Conservation (phyloP, 1,140 invertebrate genomes). For the Eurosta solidaginis region DNA sequence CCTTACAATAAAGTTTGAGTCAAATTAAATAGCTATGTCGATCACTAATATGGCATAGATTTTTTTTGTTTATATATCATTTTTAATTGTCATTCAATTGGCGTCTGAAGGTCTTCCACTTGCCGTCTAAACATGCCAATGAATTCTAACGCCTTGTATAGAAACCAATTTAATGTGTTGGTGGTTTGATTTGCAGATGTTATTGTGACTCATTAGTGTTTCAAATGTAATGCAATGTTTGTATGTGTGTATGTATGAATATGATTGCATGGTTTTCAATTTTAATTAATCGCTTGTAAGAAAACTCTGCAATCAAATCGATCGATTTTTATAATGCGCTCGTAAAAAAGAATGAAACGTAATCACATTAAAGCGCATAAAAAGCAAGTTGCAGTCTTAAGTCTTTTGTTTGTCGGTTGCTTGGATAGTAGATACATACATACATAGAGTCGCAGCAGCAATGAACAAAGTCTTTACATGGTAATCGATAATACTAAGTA, state of each 20-base stretch:
- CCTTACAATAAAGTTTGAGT: not conserved
- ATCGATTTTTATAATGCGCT: not conserved
- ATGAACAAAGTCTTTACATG: not conserved
- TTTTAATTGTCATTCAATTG: constrained; percentile 13
- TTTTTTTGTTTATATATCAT: not conserved
- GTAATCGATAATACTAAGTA: constrained; percentile 5
- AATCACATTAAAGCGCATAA: not conserved
- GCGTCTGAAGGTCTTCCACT: constrained; percentile 17
- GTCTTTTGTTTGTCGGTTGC: not conserved
- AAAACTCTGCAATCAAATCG: not conserved
- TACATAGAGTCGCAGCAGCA: too few relatives aligned
- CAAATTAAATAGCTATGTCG: not conserved
- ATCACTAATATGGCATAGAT: not conserved
- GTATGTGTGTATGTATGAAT: not conserved
- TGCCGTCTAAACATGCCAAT: not conserved
- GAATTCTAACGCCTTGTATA: not conserved
- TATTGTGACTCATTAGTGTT: not conserved
- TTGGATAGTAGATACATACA: not conserved
- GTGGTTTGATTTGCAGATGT: not conserved
- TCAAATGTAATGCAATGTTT: not conserved
- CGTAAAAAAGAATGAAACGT: not conserved
- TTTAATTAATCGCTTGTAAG: not conserved
- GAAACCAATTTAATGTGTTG: not conserved
- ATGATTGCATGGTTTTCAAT: not conserved
- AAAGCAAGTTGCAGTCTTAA: constrained; percentile 3